phyloP scores from a whole-genome alignment of 2,888 invertebrate genomes.

The Patella depressa region DNA sequence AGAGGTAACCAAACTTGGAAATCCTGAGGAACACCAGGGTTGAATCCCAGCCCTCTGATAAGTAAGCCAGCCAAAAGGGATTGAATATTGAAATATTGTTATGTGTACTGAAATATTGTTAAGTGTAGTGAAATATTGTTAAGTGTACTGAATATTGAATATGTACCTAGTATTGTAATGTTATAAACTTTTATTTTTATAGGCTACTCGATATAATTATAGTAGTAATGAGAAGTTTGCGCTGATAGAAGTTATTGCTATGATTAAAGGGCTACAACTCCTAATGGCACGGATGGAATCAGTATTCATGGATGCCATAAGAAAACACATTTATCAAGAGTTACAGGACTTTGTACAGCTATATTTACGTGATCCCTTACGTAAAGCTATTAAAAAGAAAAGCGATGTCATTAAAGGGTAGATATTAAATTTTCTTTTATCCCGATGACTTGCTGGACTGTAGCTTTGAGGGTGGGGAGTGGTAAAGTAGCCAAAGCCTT shows the following conservation, averaged over 20 bases:
- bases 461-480: background rate
- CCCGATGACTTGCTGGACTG: background rate
- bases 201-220: constrained; percentile 98
- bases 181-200: constrained; percentile 1
- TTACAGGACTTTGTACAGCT: constrained; percentile 97
- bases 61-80: no score
- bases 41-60: no score
- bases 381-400: constrained; percentile 97
- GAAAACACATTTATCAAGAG: constrained; percentile 94
- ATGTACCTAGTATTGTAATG: background rate
- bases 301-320: constrained; percentile 91
- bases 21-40: no score
- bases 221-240: constrained; percentile 97
- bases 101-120: background rate
- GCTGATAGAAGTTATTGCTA: constrained; percentile 96
- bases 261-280: constrained; percentile 95
- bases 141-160: background rate
- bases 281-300: constrained; percentile 98
- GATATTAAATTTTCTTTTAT: constrained; percentile 13
- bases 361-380: constrained; percentile 87
- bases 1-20: no score
- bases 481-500: no score
- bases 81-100: background rate
- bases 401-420: constrained; percentile 85
- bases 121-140: background rate